Evolutionary conservation across 92 coral and sea anemone genomes (phyloP).

Genomic region (Montipora capitata): DNA sequence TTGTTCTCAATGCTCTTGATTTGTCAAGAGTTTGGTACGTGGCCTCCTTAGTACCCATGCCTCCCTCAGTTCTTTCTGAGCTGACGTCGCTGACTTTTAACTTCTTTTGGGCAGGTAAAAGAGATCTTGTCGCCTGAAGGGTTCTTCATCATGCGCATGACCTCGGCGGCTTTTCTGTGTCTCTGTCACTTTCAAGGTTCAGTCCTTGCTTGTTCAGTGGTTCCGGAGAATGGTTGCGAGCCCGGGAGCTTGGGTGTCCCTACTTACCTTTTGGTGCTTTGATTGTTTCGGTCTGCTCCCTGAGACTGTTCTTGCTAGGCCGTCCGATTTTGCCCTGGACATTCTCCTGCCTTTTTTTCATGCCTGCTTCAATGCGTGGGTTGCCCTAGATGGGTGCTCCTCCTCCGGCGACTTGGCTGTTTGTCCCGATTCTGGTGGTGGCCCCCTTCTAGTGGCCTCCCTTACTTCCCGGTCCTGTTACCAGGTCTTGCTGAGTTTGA

Average conservation of each 20-base stretch:
- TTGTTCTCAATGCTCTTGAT: neutral
- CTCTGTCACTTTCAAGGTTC: neutral
- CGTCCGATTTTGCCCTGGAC: neutral
- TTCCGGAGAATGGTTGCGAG: neutral
- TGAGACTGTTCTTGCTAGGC: neutral
- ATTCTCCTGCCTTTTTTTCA: neutral
- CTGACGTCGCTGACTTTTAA: neutral
- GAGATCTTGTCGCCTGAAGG: neutral
- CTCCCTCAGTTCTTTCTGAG: neutral
- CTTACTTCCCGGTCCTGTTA: neutral
- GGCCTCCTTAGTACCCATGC: neutral
- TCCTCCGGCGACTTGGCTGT: neutral
- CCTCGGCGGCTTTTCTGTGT: neutral
- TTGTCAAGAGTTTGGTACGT: neutral
- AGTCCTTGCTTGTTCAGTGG: constrained; percentile 3
- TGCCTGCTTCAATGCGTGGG: neutral
- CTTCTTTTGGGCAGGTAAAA: constrained; percentile 12
- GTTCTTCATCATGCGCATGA: neutral
- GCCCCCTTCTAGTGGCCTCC: neutral
- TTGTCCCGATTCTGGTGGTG: neutral
- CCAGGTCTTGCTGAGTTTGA: neutral
- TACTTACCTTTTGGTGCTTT: neutral
- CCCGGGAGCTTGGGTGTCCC: neutral
- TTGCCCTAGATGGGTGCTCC: neutral
- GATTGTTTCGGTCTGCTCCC: neutral